phyloP scores from a whole-genome alignment of 2,113 vertebrate species.

The Paratilapia polleni region DNA sequence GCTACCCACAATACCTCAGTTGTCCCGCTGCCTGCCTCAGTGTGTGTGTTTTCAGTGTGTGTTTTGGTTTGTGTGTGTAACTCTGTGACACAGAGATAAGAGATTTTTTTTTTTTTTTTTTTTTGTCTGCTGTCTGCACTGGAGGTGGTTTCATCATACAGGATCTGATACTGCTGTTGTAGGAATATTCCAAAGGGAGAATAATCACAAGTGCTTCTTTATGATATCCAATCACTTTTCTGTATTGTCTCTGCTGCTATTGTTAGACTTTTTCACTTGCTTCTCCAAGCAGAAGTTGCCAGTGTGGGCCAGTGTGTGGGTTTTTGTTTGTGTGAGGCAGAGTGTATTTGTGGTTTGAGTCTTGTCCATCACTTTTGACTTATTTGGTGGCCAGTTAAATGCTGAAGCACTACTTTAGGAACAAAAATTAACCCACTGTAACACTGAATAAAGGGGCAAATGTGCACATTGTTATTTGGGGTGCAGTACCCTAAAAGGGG shows the following conservation, averaged over 20 bases:
- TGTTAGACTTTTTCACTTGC: constrained; percentile 34
- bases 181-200: constrained; percentile 38
- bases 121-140: constrained; percentile 37
- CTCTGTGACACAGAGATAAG: constrained; percentile 60
- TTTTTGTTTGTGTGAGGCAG: constrained; percentile 20
- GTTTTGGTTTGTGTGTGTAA: constrained; percentile 44
- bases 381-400: background rate
- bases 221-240: constrained; percentile 34
- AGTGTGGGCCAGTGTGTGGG: constrained; percentile 24
- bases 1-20: constrained; percentile 77
- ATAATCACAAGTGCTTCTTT: constrained; percentile 23
- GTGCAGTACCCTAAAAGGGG: constrained; percentile 19
- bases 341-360: background rate
- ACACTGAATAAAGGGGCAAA: background rate
- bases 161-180: constrained; percentile 27
- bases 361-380: background rate
- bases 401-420: background rate
- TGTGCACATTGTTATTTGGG: background rate
- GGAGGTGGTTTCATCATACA: constrained; percentile 38
- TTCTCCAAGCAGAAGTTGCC: constrained; percentile 40
- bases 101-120: background rate
- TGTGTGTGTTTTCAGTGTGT: constrained; percentile 39
- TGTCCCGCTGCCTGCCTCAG: constrained; percentile 55
- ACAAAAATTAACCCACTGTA: background rate
- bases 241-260: constrained; percentile 28